Evolutionary conservation across 2,888 invertebrate species (phyloP), one percentile per base, ranked within the genome.

Genomic region (Caradrina clavipalpis): DNA sequence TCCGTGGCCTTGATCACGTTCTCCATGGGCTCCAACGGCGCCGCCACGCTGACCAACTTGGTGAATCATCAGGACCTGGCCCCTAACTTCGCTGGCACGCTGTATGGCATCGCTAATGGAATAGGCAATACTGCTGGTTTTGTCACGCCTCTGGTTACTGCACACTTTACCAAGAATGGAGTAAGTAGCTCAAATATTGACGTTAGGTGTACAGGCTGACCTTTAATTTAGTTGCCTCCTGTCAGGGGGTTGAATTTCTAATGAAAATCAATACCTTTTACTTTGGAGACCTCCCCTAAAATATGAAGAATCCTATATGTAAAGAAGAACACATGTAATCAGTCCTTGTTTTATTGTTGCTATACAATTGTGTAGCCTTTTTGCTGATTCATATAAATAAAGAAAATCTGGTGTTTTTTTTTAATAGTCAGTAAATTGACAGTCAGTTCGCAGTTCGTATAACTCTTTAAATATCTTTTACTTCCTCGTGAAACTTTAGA

Each of bases 21-120:
- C 79, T 97, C 97, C 0, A 94, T 97, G 90, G 97, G 97, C 0
- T 96, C 97, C 19, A 97, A 97, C 78, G 97, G 97, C 0, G 97
- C 97, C 1, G 97, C 97, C 0, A 97, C 97, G 0, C 91, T 97
- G 17, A 96, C 97, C 3, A 97, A 97, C 86, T 89, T 97, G 77
- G 96, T 97, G 76, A 97, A 97, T 82, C 96, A 97, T 50, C 98
- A 98, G 88, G 98, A 98, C 90, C 91, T 98, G 73, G 97, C 98
- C 0, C 98, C 98, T 0, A 98, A 98, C 90, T 98, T 96, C 86
- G 98, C 98, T 0, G 98, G 97, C 1, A 97, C 97, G 0, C 86
- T 98, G 42, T 98, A 98, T 75, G 98, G 98, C 0, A 97, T 98
- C 1, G 97, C 98, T 53, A 98, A 98, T 83, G 97, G 97, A 60